phyloP scores from a whole-genome alignment of 64 coral and sea anemone genomes.

The Montipora capricornis region DNA sequence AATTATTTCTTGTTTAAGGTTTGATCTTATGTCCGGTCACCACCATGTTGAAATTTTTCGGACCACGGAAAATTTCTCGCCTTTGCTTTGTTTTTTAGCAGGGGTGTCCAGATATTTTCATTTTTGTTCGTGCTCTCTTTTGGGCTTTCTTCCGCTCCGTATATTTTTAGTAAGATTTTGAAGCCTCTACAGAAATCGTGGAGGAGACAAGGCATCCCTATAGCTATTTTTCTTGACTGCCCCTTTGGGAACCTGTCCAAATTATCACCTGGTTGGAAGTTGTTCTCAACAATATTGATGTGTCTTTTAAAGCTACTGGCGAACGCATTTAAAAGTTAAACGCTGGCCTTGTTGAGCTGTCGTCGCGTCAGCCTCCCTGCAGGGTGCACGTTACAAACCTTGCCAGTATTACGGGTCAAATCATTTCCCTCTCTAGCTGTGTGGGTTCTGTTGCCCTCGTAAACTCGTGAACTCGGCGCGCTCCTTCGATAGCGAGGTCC shows the following conservation, averaged over 20 bases:
- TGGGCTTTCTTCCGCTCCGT: not conserved
- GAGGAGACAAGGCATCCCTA: not conserved
- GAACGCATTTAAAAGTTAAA: conserved; percentile 29
- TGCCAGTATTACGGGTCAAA: not conserved
- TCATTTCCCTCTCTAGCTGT: conserved; percentile 28
- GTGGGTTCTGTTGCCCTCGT: not conserved
- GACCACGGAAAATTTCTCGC: conserved; percentile 24
- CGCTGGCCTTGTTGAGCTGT: conserved; percentile 24
- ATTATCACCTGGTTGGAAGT: conserved; percentile 41
- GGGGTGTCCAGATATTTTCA: not conserved
- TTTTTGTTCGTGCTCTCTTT: too few species aligned
- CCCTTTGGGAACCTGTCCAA: conserved; percentile 46
- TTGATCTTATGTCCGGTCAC: conserved; percentile 12
- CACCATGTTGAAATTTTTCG: conserved; percentile 4
- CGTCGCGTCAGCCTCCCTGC: not conserved
- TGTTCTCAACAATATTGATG: conserved; percentile 28
- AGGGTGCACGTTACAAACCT: conserved; percentile 27
- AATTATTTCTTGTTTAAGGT: not conserved
- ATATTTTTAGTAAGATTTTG: conserved; percentile 9
- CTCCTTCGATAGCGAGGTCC: conserved; percentile 2
- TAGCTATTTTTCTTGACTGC: conserved; percentile 28
- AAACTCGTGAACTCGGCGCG: not conserved
- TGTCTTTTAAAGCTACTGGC: conserved; percentile 28
- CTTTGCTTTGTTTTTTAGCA: conserved; percentile 55
- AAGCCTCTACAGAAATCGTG: too few species aligned